Base-by-base conservation (phyloP, 2,113 vertebrate species). In the Clupea harengus region DNA sequence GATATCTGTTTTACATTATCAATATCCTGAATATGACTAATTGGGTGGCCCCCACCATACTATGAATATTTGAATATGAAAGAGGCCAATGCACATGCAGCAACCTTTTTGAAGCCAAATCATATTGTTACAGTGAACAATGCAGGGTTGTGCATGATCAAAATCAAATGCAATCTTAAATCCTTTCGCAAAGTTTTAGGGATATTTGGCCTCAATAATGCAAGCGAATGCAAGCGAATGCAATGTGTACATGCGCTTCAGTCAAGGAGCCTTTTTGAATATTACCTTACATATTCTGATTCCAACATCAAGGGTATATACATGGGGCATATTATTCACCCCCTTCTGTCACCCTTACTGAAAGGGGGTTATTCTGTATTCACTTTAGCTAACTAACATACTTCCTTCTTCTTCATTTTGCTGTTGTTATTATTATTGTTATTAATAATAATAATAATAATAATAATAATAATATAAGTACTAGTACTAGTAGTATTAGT, bases 1-100 rank as follows among this genome's bases (percentile, higher is more conserved):
- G 91, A 93, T 93, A 89, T 93, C 46, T 83, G 86, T 86, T 89
- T 92, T 87, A 78, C 85, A 91, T 88, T 83, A 84, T 88, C 89
- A 89, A 93, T 91, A 90, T 80, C 86, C 90, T 86, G 82, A 91
- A 88, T 86, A 82, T 50, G 86, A 81, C 83, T 50, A 82, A 81
- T 84, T 78, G 72, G 72, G 81, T 15, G 46, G 11, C 52, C 75
- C 39, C 17, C 45, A 54, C 52, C 60, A 83, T n/a, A 1, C 45
- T 20, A 82, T 6, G 80, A 90, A 86, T 86, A 86, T 86, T 87
- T 88, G 44, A 84, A 88, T 83, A 84, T 90, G 81, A 88, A 87
- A 84, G 85, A 17, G 81, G 32, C 84, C 67, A 17, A 78, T 78
- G 11, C 10, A 39, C 28, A 85, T 28, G 45, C 50, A 83, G 75